A percentile compares a stretch with the other conserved stretches of the same genome.
Evolutionary conservation across 2,113 vertebrate genomes (phyloP).

Genomic region (Oxyura jamaicensis): DNA sequence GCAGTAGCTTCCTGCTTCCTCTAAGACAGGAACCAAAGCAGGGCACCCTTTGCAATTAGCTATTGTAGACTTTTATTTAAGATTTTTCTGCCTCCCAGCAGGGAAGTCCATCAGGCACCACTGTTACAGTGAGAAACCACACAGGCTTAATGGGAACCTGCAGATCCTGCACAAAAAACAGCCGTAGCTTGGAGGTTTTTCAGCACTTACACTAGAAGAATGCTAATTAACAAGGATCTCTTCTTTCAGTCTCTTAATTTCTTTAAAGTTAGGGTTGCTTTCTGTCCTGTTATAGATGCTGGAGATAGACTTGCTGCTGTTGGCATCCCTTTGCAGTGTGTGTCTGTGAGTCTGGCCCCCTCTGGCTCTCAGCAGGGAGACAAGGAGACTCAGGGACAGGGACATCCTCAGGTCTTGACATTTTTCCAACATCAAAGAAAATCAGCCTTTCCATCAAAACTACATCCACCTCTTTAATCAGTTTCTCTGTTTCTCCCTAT

Average conservation of each 20-base stretch:
- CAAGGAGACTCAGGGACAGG: not conserved
- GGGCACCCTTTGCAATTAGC: not conserved
- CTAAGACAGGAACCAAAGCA: not conserved
- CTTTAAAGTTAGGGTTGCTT: not conserved
- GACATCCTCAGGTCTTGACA: too few species aligned
- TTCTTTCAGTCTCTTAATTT: not conserved
- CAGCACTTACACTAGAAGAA: not conserved
- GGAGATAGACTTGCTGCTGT: not conserved
- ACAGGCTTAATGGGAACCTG: accelerated
- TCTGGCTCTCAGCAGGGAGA: not conserved
- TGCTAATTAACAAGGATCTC: not conserved
- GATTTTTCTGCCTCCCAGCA: not conserved
- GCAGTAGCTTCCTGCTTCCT: not conserved
- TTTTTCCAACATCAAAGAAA: not conserved
- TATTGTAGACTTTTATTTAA: not conserved
- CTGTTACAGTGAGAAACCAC: not conserved
- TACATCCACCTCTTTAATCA: not conserved
- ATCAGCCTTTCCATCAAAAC: not conserved
- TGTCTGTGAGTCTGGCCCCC: not conserved
- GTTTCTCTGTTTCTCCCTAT: not conserved
- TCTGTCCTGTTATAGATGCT: not conserved
- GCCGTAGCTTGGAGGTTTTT: accelerated
- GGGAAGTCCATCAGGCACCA: not conserved
- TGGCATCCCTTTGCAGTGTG: not conserved
- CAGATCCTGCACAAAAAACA: not conserved